phyloP scores from a whole-genome alignment of 2,113 vertebrate species.

The Percina caprodes region DNA sequence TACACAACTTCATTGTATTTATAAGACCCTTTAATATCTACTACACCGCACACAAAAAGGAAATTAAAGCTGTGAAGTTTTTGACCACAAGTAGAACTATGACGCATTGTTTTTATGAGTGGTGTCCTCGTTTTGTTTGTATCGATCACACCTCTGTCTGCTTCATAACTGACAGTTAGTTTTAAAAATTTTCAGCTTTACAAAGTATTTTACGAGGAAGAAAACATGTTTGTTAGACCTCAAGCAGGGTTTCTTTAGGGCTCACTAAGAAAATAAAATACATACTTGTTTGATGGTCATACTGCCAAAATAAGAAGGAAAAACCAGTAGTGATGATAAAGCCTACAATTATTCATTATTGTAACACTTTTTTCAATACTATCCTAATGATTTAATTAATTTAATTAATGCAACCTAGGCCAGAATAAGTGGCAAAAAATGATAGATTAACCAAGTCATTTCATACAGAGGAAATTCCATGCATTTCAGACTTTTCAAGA shows the following conservation, averaged over 20 bases:
- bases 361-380: background rate
- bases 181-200: no score
- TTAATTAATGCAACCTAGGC: background rate
- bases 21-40: no score
- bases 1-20: background rate
- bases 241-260: background rate
- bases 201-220: no score
- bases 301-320: background rate
- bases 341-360: background rate
- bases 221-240: no score
- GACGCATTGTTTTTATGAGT: no score
- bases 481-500: background rate
- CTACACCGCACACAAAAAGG: no score
- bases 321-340: no score
- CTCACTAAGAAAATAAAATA: background rate
- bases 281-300: background rate
- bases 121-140: no score
- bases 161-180: no score
- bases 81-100: background rate
- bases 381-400: background rate
- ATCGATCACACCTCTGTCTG: no score
- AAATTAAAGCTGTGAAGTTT: background rate
- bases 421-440: background rate
- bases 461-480: background rate
- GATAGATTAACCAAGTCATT: background rate